Percentiles rank a stretch among this genome's conserved stretches.
These are phyloP conservation scores for Epinephelus moara DNA, from an alignment of 2,113 vertebrate species.

Conservation along the genomic window DNA sequence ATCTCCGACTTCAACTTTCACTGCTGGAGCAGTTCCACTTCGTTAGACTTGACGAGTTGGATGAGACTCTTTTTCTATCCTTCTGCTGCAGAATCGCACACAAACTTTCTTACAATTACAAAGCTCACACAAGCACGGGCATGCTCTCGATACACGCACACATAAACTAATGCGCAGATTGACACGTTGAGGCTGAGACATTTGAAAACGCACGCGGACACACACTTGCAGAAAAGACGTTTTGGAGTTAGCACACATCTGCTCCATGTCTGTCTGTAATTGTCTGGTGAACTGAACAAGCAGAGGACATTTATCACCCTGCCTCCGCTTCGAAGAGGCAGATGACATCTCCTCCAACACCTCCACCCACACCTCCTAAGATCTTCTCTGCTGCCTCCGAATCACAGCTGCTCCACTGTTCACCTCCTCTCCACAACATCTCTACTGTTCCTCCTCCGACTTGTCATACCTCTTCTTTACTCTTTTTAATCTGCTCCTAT, in stretches of 20 bases:
- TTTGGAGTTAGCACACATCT: slow-evolving; percentile 59
- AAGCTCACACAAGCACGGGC: neutral
- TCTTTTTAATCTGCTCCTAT: slow-evolving; percentile 39
- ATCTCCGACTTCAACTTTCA: slow-evolving; percentile 57
- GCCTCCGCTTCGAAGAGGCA: slow-evolving; percentile 42
- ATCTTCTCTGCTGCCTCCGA: slow-evolving; percentile 39
- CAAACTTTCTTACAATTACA: neutral
- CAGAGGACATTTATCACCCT: slow-evolving; percentile 76
- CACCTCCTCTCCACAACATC: slow-evolving; percentile 28
- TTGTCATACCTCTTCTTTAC: slow-evolving; percentile 27
- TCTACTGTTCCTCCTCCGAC: slow-evolving; percentile 31
- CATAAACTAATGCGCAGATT: slow-evolving; percentile 13
- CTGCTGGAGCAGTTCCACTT: slow-evolving; percentile 65
- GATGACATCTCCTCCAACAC: slow-evolving; percentile 63
- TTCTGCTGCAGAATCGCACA: slow-evolving; percentile 26
- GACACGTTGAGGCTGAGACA: neutral
- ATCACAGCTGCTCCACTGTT: slow-evolving; percentile 42
- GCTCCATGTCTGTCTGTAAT: slow-evolving; percentile 66
- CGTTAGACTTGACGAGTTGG: slow-evolving; percentile 61
- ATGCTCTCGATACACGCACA: neutral
- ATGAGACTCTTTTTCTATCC: slow-evolving; percentile 22
- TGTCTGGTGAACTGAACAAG: slow-evolving; percentile 65
- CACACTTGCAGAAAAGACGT: slow-evolving; percentile 21
- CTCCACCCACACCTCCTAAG: slow-evolving; percentile 61
- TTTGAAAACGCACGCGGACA: neutral